Base-by-base conservation (phyloP, 2,113 vertebrate genomes). In the Phalacrocorax carbo region DNA sequence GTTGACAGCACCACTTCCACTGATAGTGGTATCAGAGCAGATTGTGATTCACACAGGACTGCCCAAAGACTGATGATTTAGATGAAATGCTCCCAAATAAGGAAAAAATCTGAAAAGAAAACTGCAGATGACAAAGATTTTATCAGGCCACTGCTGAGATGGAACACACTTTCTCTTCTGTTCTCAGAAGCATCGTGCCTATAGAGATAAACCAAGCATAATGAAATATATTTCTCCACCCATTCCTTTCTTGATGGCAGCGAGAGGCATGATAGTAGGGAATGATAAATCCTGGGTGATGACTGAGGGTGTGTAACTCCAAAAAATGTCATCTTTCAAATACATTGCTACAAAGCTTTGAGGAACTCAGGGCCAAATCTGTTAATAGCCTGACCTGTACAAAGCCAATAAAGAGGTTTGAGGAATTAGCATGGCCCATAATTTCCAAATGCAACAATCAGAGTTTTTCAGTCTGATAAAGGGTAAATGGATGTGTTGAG, bases 1-100 rank as follows among this genome's bases (percentile, higher is more conserved):
- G 97, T 98, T 98, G 98, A 98, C 98, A 98, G 96, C 46, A 92
- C 82, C 88, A 91, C 97, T 98, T 98, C 94, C 91, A 94, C 97
- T 90, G 97, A 97, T 98, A 97, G 96, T 73, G 54, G 85, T 94
- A 98, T 98, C 97, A 97, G 86, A 96, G 72, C 65, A 97, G 96
- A 98, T 98, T 97, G 97, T 96, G 97, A 97, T 98, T 98, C 97
- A 98, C 90, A 97, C 90, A 97, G 93, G 70, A 97, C 93, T 96
- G 91, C 76, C 96, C 96, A 96, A 96, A 96, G 86, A 97, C 73
- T 52, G 76, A 93, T 97, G 97, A 98, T 97, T 98, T 98, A 97
- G 97, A 96, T 95, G 34, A 97, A 98, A 94, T 83, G 51, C 34
- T 97, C 72, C 54, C 60, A 98, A 97, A 97, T 90, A 98, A 94